phyloP scores from a whole-genome alignment of 2,888 invertebrate species.

The Drosophila paramelanica region DNA sequence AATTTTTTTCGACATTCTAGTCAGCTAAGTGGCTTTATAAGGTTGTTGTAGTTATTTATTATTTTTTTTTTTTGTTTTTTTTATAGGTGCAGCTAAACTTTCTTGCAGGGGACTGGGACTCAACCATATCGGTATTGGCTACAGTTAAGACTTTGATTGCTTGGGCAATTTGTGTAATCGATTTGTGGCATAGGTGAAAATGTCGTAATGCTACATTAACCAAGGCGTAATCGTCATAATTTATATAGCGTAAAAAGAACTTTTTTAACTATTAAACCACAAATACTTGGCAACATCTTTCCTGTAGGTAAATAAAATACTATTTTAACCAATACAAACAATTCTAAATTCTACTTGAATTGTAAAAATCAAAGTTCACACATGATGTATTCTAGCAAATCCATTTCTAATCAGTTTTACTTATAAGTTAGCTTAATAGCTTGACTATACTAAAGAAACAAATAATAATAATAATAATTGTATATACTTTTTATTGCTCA shows the following conservation, averaged over 20 bases:
- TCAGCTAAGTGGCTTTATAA: conserved; percentile 47
- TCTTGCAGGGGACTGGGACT: neutral
- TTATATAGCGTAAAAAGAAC: neutral
- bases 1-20: conserved; percentile 58
- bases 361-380: neutral
- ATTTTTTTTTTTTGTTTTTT: neutral
- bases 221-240: neutral
- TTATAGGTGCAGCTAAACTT: conserved; percentile 40
- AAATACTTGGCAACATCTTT: neutral
- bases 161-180: conserved; percentile 38
- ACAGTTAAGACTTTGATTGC: conserved; percentile 20
- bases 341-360: neutral
- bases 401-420: neutral
- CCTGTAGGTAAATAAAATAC: too few species aligned
- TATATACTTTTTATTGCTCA: too few species aligned
- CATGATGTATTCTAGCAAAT: neutral
- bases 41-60: conserved; percentile 16
- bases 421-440: too few species aligned
- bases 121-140: conserved; percentile 1
- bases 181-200: conserved; percentile 56
- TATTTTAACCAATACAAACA: neutral
- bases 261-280: neutral
- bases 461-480: neutral
- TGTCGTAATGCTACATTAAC: conserved; percentile 24
- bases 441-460: too few species aligned